Conservation (phyloP, 1,140 invertebrate species). For the Hyphantria cunea region DNA sequence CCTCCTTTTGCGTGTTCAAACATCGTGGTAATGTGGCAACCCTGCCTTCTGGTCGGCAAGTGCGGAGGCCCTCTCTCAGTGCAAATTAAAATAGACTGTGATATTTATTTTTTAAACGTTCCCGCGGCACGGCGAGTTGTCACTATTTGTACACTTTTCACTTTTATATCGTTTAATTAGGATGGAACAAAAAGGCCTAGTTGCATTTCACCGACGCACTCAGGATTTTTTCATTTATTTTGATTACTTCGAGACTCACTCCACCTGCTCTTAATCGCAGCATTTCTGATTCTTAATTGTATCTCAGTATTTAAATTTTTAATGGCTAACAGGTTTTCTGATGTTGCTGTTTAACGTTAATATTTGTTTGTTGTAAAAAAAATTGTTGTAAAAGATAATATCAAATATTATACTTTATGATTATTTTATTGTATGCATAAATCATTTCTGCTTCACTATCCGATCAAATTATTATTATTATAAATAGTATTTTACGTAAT, state of each 20-base stretch:
- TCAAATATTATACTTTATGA: no score
- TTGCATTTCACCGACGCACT: constrained; percentile 4
- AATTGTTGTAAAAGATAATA: no score
- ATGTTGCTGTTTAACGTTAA: no score
- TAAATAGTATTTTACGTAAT: no score
- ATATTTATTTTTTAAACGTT: constrained; percentile 57
- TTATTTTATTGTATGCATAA: no score
- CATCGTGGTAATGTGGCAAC: background rate
- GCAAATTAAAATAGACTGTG: constrained; percentile 49
- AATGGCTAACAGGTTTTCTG: no score
- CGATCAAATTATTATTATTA: no score
- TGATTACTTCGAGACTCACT: constrained; percentile 5
- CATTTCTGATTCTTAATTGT: constrained; percentile 9
- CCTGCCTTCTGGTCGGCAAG: background rate
- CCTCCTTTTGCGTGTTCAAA: no score
- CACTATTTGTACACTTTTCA: constrained; percentile 53
- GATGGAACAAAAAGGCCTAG: constrained; percentile 31
- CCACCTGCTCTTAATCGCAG: background rate
- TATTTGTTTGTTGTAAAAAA: no score
- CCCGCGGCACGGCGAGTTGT: constrained; percentile 28
- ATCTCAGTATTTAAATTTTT: no score
- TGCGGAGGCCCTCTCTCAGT: constrained; percentile 37
- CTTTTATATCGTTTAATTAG: constrained; percentile 55
- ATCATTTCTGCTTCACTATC: no score
- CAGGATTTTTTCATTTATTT: constrained; percentile 22